These are phyloP conservation scores for Ashinkailepas kermadecensis DNA, from an alignment of 2,888 invertebrate species.

Conservation along the genomic window DNA sequence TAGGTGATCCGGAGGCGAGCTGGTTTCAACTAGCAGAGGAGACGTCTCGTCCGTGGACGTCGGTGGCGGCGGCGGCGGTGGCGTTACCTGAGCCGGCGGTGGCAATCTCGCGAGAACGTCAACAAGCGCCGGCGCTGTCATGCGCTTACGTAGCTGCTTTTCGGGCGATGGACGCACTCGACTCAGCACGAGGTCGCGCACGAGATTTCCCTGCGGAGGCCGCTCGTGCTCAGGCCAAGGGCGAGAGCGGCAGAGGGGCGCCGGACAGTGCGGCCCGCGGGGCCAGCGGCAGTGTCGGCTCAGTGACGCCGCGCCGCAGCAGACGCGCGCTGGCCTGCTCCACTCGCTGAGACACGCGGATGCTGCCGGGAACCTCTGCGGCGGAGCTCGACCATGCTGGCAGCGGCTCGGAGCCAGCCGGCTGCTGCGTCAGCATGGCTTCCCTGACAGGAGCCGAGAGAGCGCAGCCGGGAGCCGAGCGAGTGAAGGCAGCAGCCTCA, in stretches of 20 bases:
- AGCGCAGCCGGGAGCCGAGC: too few species aligned
- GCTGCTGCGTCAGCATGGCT: too few species aligned
- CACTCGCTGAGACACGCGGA: not conserved
- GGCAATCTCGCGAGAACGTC: not conserved
- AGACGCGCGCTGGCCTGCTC: not conserved
- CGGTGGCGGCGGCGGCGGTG: not conserved
- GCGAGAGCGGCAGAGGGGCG: not conserved
- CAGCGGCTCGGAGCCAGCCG: too few species aligned
- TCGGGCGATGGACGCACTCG: not conserved
- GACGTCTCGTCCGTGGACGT: not conserved
- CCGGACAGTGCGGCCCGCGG: not conserved
- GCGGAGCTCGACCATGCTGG: too few species aligned
- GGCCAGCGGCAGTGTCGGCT: not conserved
- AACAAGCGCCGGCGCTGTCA: not conserved
- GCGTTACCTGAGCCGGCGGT: not conserved
- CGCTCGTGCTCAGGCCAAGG: not conserved
- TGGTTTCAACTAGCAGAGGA: not conserved
- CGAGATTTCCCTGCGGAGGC: not conserved
- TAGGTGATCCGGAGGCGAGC: too few species aligned
- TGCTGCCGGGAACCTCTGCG: too few species aligned
- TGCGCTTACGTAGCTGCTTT: not conserved
- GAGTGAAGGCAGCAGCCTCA: too few species aligned
- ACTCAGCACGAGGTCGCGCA: constrained; percentile 10
- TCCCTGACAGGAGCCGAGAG: too few species aligned
- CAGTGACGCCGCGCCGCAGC: not conserved